phyloP scores from a whole-genome alignment of 2,888 invertebrate genomes.

The Megamerina dolium region DNA sequence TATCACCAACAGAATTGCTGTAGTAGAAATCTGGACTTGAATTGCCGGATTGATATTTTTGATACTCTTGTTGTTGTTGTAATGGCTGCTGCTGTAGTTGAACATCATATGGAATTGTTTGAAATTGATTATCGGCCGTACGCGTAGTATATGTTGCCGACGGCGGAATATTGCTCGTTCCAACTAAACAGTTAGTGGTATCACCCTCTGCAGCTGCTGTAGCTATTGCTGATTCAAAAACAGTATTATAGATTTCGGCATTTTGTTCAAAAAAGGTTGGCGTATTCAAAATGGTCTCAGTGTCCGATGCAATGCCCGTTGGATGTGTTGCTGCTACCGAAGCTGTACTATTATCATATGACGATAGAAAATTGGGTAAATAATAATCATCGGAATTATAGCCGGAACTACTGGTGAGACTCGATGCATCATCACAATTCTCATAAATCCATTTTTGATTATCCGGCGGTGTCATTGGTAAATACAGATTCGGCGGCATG shows the following conservation, averaged over 20 bases:
- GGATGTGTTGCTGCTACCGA: neutral
- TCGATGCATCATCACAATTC: constrained; percentile 48
- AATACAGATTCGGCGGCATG: no score
- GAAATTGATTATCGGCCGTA: constrained; percentile 13
- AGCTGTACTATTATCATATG: neutral
- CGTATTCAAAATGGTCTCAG: neutral
- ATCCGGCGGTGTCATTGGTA: constrained; percentile 4
- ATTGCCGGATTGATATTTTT: constrained; percentile 19
- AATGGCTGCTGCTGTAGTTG: neutral
- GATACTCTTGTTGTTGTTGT: constrained; percentile 13
- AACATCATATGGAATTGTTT: constrained; percentile 1
- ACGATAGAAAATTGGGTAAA: constrained; percentile 19
- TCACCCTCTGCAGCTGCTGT: no score
- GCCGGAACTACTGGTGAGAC: constrained; percentile 44
- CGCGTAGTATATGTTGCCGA: constrained; percentile 9
- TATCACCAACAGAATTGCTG: constrained; percentile 43
- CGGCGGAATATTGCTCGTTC: constrained; percentile 15
- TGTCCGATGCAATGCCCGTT: neutral
- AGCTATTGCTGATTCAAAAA: constrained; percentile 30
- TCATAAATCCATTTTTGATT: constrained; percentile 37
- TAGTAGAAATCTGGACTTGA: constrained; percentile 42
- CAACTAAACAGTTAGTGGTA: no score
- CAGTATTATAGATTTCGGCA: constrained; percentile 35
- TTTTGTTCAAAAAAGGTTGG: constrained; percentile 16
- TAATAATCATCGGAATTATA: constrained; percentile 44